phyloP scores from a whole-genome alignment of 2,113 vertebrate genomes.

The Bos taurus region ARS-UCD2.0 NC_037346.1:5714501-5715000 shows the following conservation, averaged over 20 bases:
- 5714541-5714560: not conserved
- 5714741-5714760: not conserved
- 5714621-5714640: not conserved
- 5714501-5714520: not conserved
- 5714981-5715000: not conserved
- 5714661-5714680: not conserved
- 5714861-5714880: too few species aligned
- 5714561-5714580: not conserved
- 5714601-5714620: not conserved
- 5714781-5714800: not conserved
- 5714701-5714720: not conserved
- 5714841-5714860: too few species aligned
- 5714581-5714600: not conserved
- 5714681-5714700: not conserved
- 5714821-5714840: too few species aligned
- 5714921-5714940: rapidly evolving
- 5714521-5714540: not conserved
- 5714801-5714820: not conserved
- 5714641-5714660: not conserved
- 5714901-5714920: not conserved
- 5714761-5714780: rapidly evolving
- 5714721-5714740: not conserved
- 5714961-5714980: not conserved
- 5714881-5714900: too few species aligned
- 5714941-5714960: not conserved